phyloP scores from a whole-genome alignment of 2,888 invertebrate genomes.

The Agonopterix alstromeriana region DNA sequence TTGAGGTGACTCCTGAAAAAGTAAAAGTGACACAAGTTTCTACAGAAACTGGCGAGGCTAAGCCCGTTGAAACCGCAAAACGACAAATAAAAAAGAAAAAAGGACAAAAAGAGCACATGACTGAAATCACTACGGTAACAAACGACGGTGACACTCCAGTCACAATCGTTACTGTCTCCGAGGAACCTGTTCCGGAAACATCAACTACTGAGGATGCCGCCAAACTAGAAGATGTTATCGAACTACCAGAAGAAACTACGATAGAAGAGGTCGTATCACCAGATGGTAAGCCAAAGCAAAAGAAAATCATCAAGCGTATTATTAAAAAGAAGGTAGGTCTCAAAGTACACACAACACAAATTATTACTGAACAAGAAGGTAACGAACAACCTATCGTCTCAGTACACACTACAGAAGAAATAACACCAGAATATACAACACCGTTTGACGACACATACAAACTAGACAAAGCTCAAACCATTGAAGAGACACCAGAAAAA shows the following conservation, averaged over 20 bases:
- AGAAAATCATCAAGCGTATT: constrained; percentile 25
- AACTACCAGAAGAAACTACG: constrained; percentile 26
- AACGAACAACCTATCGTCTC: constrained; percentile 23
- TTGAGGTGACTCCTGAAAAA: constrained; percentile 28
- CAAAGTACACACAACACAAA: constrained; percentile 34
- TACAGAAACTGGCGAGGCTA: constrained; percentile 17
- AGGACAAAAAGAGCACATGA: constrained; percentile 41
- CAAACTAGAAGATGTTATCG: constrained; percentile 15
- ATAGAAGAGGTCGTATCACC: constrained; percentile 38
- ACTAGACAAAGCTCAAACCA: constrained; percentile 18
- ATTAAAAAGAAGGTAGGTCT: constrained; percentile 35
- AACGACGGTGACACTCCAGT: constrained; percentile 46
- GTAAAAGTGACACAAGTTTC: constrained; percentile 12
- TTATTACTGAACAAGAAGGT: constrained; percentile 16
- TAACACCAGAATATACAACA: constrained; percentile 22
- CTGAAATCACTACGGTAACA: constrained; percentile 47
- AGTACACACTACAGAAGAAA: constrained; percentile 20
- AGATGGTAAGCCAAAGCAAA: constrained; percentile 24
- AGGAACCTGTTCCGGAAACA: not conserved
- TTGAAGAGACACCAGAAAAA: constrained; percentile 28
- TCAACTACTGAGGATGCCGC: constrained; percentile 19
- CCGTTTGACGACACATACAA: constrained; percentile 20
- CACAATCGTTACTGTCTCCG: constrained; percentile 18
- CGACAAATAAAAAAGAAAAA: constrained; percentile 39
- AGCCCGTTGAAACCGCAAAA: constrained; percentile 15